These are phyloP conservation scores for Lordiphosa andalusiaca DNA, from an alignment of 2,888 invertebrate species.

Conservation along the genomic window DNA sequence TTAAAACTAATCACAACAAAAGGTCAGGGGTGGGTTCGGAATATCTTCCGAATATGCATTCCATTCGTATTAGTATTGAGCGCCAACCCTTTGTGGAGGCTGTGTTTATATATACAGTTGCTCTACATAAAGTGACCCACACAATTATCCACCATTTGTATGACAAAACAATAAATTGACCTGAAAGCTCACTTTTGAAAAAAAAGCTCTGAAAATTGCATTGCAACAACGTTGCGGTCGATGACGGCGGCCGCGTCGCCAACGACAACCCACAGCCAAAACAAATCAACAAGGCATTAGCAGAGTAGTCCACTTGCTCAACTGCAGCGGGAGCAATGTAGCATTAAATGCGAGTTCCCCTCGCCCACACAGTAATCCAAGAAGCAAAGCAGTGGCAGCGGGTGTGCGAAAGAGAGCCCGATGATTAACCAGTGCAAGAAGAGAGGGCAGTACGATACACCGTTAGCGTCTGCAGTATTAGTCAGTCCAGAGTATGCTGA, in stretches of 20 bases:
- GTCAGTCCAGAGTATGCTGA: slow-evolving; percentile 8
- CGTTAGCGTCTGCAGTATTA: slow-evolving; percentile 11
- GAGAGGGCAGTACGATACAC: slow-evolving; percentile 5
- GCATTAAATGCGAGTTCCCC: slow-evolving; percentile 17
- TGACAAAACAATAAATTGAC: slow-evolving; percentile 12
- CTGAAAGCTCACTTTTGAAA: slow-evolving; percentile 3
- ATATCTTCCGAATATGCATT: too few species aligned
- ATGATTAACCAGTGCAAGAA: neutral
- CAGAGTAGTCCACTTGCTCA: slow-evolving; percentile 8
- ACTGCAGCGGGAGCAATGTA: slow-evolving; percentile 14
- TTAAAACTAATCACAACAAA: too few species aligned
- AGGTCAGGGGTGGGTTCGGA: too few species aligned
- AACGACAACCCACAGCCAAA: slow-evolving; percentile 42
- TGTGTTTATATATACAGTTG: neutral
- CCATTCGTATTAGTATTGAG: too few species aligned
- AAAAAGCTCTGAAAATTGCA: slow-evolving; percentile 22
- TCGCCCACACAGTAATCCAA: slow-evolving; percentile 1
- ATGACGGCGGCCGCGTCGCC: slow-evolving; percentile 40
- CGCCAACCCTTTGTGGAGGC: neutral
- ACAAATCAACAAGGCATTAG: slow-evolving; percentile 31
- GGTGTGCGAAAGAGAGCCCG: neutral
- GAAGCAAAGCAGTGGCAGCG: slow-evolving; percentile 2
- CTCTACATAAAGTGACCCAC: slow-evolving; percentile 2
- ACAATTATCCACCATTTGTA: slow-evolving; percentile 10
- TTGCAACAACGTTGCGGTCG: slow-evolving; percentile 19